phyloP scores from a whole-genome alignment of 1,140 invertebrate genomes.

The Ips nitidus region DNA sequence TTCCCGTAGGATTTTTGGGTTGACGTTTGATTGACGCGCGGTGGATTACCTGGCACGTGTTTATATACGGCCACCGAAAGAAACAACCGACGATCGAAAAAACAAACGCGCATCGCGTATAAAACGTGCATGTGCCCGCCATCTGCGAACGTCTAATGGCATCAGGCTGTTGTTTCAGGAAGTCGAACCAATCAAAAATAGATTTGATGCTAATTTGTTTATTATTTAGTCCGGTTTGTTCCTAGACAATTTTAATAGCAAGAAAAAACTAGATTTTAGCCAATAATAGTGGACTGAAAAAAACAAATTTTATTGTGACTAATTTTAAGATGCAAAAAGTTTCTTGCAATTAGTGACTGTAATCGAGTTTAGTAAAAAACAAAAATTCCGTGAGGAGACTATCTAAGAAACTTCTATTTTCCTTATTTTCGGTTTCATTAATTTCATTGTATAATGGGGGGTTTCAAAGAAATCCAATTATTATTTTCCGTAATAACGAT shows the following conservation, averaged over 20 bases:
- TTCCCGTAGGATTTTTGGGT: constrained; percentile 12
- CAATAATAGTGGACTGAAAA: not conserved
- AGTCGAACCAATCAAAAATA: not conserved
- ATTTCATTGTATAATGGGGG: constrained; percentile 1
- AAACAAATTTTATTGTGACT: not conserved
- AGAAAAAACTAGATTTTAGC: not conserved
- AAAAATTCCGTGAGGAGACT: not conserved
- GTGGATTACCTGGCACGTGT: constrained; percentile 10
- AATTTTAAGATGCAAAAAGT: not conserved
- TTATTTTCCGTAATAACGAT: constrained; percentile 2
- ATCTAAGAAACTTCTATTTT: not conserved
- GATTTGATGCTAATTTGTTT: not conserved
- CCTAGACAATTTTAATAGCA: too few species aligned
- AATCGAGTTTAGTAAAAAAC: not conserved
- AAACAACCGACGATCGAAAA: constrained; percentile 14
- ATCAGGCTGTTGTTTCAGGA: not conserved
- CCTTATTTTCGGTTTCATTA: not conserved
- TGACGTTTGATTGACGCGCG: constrained; percentile 21
- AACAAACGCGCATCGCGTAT: constrained; percentile 11
- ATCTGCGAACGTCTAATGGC: constrained; percentile 6
- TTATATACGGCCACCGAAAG: constrained; percentile 4
- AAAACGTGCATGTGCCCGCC: constrained; percentile 5
- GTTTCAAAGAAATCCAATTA: constrained; percentile 1
- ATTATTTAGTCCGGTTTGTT: not conserved
- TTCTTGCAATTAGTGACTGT: not conserved